Evolutionary conservation across 2,888 invertebrate species (phyloP).

Genomic region (Synergus gifuensis): DNA sequence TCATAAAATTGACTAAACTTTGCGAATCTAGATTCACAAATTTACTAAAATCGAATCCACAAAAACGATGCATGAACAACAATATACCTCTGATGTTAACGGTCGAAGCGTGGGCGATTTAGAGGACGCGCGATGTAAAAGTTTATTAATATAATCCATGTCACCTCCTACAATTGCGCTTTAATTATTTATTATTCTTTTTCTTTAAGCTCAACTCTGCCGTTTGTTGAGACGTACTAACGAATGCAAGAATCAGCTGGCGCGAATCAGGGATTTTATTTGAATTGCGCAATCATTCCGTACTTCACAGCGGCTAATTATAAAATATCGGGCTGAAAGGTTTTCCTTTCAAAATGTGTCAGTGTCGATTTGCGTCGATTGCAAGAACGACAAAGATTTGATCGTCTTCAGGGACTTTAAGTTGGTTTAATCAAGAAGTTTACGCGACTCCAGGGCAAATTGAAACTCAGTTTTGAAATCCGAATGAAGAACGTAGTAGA

Average conservation of each 20-base stretch:
- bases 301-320: constrained; percentile 47
- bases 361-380: constrained; percentile 22
- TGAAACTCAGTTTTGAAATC: neutral
- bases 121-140: constrained; percentile 49
- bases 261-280: constrained; percentile 43
- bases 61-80: neutral
- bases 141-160: constrained; percentile 55
- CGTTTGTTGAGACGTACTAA: neutral
- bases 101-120: constrained; percentile 50
- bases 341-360: constrained; percentile 32
- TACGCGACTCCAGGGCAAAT: neutral
- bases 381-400: neutral
- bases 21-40: neutral
- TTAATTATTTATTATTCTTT: constrained; percentile 25
- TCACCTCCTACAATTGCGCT: neutral
- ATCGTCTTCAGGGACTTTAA: neutral
- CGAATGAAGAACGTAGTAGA: neutral
- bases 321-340: constrained; percentile 47
- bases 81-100: constrained; percentile 43
- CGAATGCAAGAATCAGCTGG: constrained; percentile 41
- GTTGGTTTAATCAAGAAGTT: neutral
- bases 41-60: neutral
- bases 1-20: neutral
- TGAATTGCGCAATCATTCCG: constrained; percentile 45
- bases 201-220: neutral